phyloP scores from a whole-genome alignment of 2,888 invertebrate species.

The Acleris laterana region DNA sequence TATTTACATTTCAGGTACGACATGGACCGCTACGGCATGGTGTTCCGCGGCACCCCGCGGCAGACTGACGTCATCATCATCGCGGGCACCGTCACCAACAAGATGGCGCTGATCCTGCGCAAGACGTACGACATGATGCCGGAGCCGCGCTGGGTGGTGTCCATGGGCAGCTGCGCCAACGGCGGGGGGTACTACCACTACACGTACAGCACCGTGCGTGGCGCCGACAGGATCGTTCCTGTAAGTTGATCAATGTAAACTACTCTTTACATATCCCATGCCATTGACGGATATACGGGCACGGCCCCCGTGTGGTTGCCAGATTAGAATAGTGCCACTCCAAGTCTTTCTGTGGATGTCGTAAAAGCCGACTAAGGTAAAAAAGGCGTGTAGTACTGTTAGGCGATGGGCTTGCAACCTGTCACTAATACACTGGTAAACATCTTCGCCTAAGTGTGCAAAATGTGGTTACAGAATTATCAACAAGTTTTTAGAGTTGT shows the following conservation, averaged over 20 bases:
- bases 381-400: no score
- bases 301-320: no score
- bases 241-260: slow-evolving; percentile 47
- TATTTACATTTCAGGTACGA: slow-evolving; percentile 87
- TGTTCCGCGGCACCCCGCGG: slow-evolving; percentile 97
- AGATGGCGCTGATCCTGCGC: slow-evolving; percentile 98
- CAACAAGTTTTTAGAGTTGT: no score
- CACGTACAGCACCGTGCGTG: slow-evolving; percentile 96
- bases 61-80: slow-evolving; percentile 99
- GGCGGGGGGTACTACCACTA: slow-evolving; percentile 99
- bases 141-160: slow-evolving; percentile 98
- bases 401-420: no score
- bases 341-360: no score
- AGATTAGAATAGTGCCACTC: no score
- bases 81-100: slow-evolving; percentile 99
- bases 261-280: no score
- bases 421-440: no score
- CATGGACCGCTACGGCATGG: slow-evolving; percentile 98
- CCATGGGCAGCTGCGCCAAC: slow-evolving; percentile 99
- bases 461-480: no score
- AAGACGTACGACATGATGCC: slow-evolving; percentile 99
- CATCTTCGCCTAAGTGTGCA: no score
- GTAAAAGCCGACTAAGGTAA: no score
- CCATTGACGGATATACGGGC: no score
- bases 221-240: slow-evolving; percentile 71